A percentile compares a stretch with the other conserved stretches of the same genome.
Conservation (phyloP, 2,113 vertebrate genomes). For the Gasterosteus aculeatus region DNA sequence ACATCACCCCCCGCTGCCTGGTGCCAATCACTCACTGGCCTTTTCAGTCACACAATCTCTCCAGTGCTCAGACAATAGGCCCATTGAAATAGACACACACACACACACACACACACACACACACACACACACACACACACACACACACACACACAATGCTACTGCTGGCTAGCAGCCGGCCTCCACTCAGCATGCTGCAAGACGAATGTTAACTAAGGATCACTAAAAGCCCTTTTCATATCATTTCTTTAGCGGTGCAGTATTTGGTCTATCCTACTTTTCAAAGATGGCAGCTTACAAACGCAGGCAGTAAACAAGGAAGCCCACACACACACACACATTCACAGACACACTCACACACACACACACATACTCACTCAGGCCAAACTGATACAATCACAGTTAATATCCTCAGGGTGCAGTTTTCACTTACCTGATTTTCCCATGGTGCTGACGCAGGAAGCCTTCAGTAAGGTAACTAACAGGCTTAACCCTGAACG, state of each 20-base stretch:
- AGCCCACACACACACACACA: neutral
- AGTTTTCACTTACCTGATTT: conserved; percentile 80
- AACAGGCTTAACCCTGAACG: conserved; percentile 15
- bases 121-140: conserved; percentile 29
- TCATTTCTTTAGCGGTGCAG: neutral
- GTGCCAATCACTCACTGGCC: conserved; percentile 70
- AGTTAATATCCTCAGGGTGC: conserved; percentile 16
- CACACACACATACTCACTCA: conserved; percentile 11
- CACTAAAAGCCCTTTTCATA: neutral
- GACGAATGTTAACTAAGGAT: conserved; percentile 14
- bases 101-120: conserved; percentile 32
- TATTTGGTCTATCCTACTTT: neutral
- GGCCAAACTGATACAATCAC: conserved; percentile 28
- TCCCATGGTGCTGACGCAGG: conserved; percentile 75
- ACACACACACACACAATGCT: conserved; percentile 25
- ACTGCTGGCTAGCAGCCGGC: conserved; percentile 16
- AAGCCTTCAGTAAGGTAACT: conserved; percentile 34
- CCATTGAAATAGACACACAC: conserved; percentile 59
- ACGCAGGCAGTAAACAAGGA: conserved; percentile 3
- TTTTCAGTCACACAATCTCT: conserved; percentile 54
- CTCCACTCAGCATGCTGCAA: conserved; percentile 2
- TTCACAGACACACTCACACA: neutral
- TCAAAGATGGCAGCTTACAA: neutral
- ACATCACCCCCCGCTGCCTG: conserved; percentile 28
- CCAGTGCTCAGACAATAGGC: conserved; percentile 66